Evolutionary conservation across 1,140 invertebrate species (phyloP), one percentile per base, ranked within the genome.

Genomic region (Saccostrea cuccullata): DNA sequence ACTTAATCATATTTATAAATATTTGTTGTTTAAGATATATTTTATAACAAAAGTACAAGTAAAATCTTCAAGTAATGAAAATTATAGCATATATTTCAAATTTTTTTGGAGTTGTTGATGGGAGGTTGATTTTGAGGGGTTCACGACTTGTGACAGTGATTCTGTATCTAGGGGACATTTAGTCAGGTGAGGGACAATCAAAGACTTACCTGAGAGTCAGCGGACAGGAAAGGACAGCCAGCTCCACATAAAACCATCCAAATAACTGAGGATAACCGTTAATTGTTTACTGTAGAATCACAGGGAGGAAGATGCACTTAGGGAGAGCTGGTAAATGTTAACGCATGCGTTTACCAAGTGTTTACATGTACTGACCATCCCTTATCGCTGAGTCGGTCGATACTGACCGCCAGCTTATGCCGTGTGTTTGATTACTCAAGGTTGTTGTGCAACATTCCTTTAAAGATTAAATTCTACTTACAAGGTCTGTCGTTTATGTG

Each of bases 381-480:
- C 70, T 77, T 77, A 77, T 77, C 70, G 70, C 70, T 13, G 23
- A 15, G 70, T 36, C 70, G 70, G 70, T 77, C 70, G 70, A 77
- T 77, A 77, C 70, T 77, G 70, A 77, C 70, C 70, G 70, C 70
- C 30, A 26, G 70, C 70, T 77, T 77, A 77, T 26, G 70, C 23
- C 12, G 12, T 77, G 70, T 77, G 11, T 77, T 77, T 77, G 70
- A 77, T 77, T 77, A 77, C 23, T 77, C 70, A 77, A 77, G 70
- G 70, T 36, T 77, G 26, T 77, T 77, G 70, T 36, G 70, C 70
- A 77, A 77, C 70, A 77, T 77, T 77, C 70, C 9, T 77, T 77
- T 77, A 77, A 77, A 77, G 70, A 77, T 77, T 77, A 77, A 77
- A 77, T 77, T 77, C 70, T 77, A 77, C 70, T 77, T 77, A 77